Evolutionary conservation across 1,140 invertebrate genomes (phyloP), one percentile per base, ranked within the genome.

Genomic region (Cepaea nemoralis): DNA sequence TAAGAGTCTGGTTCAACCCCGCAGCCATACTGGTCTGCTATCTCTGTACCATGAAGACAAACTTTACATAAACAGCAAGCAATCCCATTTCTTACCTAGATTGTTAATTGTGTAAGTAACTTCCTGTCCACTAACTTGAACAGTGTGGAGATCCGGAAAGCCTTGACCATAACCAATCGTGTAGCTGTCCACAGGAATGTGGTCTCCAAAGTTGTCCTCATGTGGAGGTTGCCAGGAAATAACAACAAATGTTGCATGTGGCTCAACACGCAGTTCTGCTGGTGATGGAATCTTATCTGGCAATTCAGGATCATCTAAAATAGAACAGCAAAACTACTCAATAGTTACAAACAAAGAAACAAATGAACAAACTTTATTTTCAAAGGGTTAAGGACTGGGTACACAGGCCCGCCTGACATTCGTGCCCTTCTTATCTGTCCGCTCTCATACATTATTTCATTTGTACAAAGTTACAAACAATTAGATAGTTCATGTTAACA

Each of bases 81-180:
- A n/a, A n/a, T n/a, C n/a, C n/a, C n/a, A n/a, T n/a, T n/a, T 71
- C 69, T 40, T 31, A 83, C 82, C 82, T 31, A 83, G 55, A 33
- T 75, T 59, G 6, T 42, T 10, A 24, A 83, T 74, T 42, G 35
- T 79, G 66, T 83, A 77, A 2, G 50, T 45, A 24, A 81, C 39
- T 31, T 63, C 77, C 1, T 77, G 39, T 35, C 74, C 78, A 77
- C 77, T 81, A 16, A 80, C 78, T 22, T 77, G 35, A 1, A 63
- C 48, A 12, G 66, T 63, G 55, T 77, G 55, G 35, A 83, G 74
- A 31, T 83, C 78, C 22, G 82, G 82, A 37, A 83, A 81, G 27
- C 78, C 77, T n/a, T 70, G 80, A 33, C 77, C 82, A 63, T 83
- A 83, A n/a, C 73, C 82, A 31, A 80, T 70, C 48, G 77, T 59